Base-by-base conservation (phyloP, 2,888 invertebrate species). In the Dione vanillae region DNA sequence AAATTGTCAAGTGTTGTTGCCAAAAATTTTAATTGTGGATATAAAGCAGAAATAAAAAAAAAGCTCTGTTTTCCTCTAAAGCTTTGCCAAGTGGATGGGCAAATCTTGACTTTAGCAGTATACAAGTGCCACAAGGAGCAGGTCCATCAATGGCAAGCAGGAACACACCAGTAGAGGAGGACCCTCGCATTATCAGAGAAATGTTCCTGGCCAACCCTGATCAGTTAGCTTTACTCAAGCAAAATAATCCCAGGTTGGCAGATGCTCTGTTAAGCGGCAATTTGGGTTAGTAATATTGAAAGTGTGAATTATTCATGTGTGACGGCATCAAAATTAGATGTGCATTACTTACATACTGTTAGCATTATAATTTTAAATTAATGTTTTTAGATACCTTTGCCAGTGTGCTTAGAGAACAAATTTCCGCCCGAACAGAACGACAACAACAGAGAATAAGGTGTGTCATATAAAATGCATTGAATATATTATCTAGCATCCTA, bases 191-290 rank as follows among this genome's bases (percentile, higher is more conserved):
- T 80, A 97, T 98, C 68, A 94, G 97, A 75, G 96, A 98, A 81
- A 96, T 97, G 96, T 96, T 98, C 79, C 87, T 98, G 54, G 96
- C 96, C 40, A 98, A 98, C 89, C 99, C 99, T 0, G 97, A 98
- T 83, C 97, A 98, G 84, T 90, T 99, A 69, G 96, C 98, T 0
- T 86, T 98, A 71, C 92, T 99, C 9, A 97, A 98, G 84, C 98
- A 99, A 86, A 97, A 99, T 82, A 99, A 99, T 93, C 97, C 98
- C 8, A 94, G 96, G 76, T 90, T 99, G 71, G 98, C 99, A 11
- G 98, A 98, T 86, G 98, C 99, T 19, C 89, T 99, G 37, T 94
- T 97, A 0, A 97, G 96, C 79, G 98, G 97, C 37, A 96, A 96
- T 86, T 94, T 97, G 77, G 97, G 96, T 96, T 45, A 45, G 61